phyloP scores from a whole-genome alignment of 2,888 invertebrate species.

The Rhamphomyia laevipes region DNA sequence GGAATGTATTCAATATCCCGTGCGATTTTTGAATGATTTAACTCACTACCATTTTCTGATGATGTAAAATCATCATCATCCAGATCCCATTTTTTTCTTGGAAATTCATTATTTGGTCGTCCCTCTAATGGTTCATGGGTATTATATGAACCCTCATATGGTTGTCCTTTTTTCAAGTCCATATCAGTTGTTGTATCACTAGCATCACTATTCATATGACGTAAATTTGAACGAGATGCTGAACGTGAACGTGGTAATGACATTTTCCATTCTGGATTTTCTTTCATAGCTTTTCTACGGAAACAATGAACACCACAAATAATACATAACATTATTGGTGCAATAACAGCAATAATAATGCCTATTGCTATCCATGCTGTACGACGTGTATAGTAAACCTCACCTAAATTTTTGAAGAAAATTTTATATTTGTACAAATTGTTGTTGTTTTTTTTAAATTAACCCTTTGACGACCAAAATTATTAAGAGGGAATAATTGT shows the following conservation, averaged over 20 bases:
- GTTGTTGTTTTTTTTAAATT: no score
- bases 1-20: conserved; percentile 49
- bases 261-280: conserved; percentile 46
- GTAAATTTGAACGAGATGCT: conserved; percentile 46
- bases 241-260: conserved; percentile 46
- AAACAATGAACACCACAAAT: conserved; percentile 51
- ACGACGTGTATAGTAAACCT: conserved; percentile 57
- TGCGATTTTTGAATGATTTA: conserved; percentile 49
- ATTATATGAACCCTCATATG: conserved; percentile 70
- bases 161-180: conserved; percentile 51
- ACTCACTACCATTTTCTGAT: conserved; percentile 49
- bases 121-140: conserved; percentile 69
- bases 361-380: conserved; percentile 62
- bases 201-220: conserved; percentile 41
- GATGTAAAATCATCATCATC: conserved; percentile 50
- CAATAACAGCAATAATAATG: conserved; percentile 57
- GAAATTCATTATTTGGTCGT: conserved; percentile 65
- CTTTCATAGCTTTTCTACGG: conserved; percentile 47
- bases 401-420: conserved; percentile 35
- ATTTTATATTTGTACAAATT: no score
- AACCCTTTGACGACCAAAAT: no score
- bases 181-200: conserved; percentile 44
- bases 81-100: conserved; percentile 68
- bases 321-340: conserved; percentile 49
- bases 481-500: no score